A percentile compares a stretch with the other conserved stretches of the same genome.
Conservation (phyloP, 2,888 invertebrate genomes). For the Mantis religiosa region DNA sequence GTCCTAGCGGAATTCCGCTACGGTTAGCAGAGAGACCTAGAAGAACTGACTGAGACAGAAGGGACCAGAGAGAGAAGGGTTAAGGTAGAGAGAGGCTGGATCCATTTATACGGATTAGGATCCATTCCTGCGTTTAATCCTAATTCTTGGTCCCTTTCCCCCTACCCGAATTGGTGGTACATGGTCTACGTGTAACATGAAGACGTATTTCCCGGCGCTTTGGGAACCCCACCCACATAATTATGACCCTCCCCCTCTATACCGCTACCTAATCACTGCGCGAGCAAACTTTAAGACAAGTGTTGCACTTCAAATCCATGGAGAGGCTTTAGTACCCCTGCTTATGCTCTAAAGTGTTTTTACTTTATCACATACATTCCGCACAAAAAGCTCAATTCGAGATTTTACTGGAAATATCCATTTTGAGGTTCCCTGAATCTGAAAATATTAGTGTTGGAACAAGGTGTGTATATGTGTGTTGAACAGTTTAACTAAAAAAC, state of each 20-base stretch:
- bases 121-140: neutral
- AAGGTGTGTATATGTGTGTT: too few relatives aligned
- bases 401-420: too few relatives aligned
- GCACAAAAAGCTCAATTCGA: too few relatives aligned
- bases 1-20: neutral
- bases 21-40: neutral
- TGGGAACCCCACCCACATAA: neutral
- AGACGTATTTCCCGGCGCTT: neutral
- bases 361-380: too few relatives aligned
- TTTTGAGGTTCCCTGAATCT: too few relatives aligned
- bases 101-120: neutral
- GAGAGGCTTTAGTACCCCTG: too few relatives aligned
- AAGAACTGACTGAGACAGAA: neutral
- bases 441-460: too few relatives aligned
- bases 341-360: neutral
- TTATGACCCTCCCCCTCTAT: neutral
- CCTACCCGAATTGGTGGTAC: neutral
- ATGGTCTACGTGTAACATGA: neutral
- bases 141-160: neutral
- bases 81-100: neutral
- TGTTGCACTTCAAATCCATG: neutral
- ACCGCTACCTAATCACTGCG: neutral
- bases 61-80: neutral
- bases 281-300: neutral
- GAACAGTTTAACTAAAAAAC: too few relatives aligned